These are phyloP conservation scores for Rana temporaria DNA, from an alignment of 2,113 vertebrate genomes.

Conservation along the genomic window DNA sequence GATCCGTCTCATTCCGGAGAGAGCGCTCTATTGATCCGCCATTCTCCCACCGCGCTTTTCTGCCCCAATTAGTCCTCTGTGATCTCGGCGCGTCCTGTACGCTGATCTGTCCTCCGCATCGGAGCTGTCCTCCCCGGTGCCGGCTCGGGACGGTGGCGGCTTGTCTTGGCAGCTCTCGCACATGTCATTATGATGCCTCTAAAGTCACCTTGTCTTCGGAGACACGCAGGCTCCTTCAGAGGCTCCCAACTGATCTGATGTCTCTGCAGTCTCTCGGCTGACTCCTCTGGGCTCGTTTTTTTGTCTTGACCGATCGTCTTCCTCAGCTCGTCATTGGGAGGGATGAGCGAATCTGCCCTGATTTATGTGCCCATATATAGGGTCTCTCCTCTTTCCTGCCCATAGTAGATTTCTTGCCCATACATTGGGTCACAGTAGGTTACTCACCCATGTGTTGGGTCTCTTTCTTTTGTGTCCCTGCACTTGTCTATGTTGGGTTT, in stretches of 20 bases:
- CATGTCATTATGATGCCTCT: constrained; percentile 44
- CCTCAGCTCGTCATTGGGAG: no score
- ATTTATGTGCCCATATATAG: no score
- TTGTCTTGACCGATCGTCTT: constrained; percentile 14
- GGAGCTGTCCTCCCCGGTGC: background rate
- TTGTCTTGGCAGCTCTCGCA: constrained; percentile 39
- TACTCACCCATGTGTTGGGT: no score
- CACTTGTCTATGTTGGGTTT: no score
- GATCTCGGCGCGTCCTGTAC: background rate
- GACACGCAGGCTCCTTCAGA: constrained; percentile 30
- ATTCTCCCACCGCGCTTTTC: background rate
- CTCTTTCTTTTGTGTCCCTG: no score
- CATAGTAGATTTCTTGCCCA: no score
- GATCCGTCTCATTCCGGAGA: constrained; percentile 13
- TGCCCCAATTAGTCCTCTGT: constrained; percentile 21
- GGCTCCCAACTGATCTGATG: background rate
- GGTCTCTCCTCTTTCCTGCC: no score
- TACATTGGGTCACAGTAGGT: no score
- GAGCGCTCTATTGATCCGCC: constrained; percentile 19
- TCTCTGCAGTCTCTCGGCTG: constrained; percentile 13
- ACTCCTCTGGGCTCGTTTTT: background rate
- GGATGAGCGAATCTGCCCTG: no score
- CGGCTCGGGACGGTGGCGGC: constrained; percentile 32
- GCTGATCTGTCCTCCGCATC: background rate
- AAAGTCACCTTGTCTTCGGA: constrained; percentile 50